Evolutionary conservation across 2,113 vertebrate species (phyloP).

Genomic region (Dissostichus mawsoni): DNA sequence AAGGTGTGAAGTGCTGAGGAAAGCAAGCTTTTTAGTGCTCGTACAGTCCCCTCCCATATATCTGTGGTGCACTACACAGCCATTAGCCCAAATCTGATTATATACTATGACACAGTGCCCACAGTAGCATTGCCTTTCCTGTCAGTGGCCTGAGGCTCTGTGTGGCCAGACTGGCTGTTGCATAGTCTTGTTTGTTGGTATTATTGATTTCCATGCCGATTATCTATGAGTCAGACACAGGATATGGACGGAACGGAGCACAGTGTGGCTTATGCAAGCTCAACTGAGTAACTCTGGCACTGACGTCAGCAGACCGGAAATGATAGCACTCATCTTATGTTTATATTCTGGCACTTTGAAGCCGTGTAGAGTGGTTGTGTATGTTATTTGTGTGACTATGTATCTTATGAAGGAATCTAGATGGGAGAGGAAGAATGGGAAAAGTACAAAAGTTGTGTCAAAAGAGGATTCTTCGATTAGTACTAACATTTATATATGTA

Average conservation of each 20-base stretch:
- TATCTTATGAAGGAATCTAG: neutral
- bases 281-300: slow-evolving; percentile 53
- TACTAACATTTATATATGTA: neutral
- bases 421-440: neutral
- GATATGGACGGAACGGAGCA: slow-evolving; percentile 65
- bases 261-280: slow-evolving; percentile 75
- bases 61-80: neutral
- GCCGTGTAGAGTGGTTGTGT: neutral
- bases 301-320: slow-evolving; percentile 70
- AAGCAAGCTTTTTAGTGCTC: neutral
- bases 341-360: slow-evolving; percentile 18
- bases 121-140: slow-evolving; percentile 28
- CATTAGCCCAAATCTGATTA: slow-evolving; percentile 21
- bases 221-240: slow-evolving; percentile 76
- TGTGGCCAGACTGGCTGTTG: slow-evolving; percentile 44
- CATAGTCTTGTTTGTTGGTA: slow-evolving; percentile 69
- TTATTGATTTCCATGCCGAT: slow-evolving; percentile 78
- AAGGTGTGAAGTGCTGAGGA: slow-evolving; percentile 22
- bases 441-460: slow-evolving; percentile 10
- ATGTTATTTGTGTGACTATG: slow-evolving; percentile 2
- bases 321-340: slow-evolving; percentile 41
- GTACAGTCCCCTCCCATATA: slow-evolving; percentile 15
- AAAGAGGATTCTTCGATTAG: slow-evolving; percentile 2
- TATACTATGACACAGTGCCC: slow-evolving; percentile 19
- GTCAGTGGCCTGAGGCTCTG: slow-evolving; percentile 16